phyloP scores from a whole-genome alignment of 1,140 invertebrate species.

The Aleiodes sp. region DNA sequence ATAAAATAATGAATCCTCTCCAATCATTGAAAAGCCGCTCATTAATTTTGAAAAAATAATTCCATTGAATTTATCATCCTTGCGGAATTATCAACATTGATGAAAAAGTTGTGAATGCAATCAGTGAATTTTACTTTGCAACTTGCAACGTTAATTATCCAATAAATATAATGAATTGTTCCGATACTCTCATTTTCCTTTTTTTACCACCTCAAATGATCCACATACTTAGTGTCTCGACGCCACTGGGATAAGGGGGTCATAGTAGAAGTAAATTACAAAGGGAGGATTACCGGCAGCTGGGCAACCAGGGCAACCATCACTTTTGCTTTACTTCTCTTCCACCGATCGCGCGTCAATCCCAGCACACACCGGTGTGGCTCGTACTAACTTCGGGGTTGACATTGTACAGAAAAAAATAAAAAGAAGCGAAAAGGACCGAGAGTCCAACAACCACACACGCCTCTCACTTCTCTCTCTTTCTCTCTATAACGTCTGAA shows the following conservation, averaged over 20 bases:
- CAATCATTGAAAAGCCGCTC: no score
- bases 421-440: neutral
- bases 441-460: constrained; percentile 11
- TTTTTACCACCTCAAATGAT: constrained; percentile 10
- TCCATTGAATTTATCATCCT: neutral
- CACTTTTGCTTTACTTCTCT: constrained; percentile 52
- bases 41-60: no score
- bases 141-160: no score
- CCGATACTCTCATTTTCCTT: constrained; percentile 8
- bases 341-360: constrained; percentile 40
- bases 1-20: no score
- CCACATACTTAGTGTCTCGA: constrained; percentile 27
- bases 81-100: neutral
- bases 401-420: neutral
- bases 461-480: constrained; percentile 24
- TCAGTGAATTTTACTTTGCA: neutral
- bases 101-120: neutral
- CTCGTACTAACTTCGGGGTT: neutral
- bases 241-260: constrained; percentile 59
- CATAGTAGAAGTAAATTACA: constrained; percentile 66
- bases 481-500: constrained; percentile 21
- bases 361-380: constrained; percentile 12
- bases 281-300: constrained; percentile 68
- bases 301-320: constrained; percentile 63
- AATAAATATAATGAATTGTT: no score